Conservation (phyloP, 1,140 invertebrate species). For the Lasioglossum baleicum region DNA sequence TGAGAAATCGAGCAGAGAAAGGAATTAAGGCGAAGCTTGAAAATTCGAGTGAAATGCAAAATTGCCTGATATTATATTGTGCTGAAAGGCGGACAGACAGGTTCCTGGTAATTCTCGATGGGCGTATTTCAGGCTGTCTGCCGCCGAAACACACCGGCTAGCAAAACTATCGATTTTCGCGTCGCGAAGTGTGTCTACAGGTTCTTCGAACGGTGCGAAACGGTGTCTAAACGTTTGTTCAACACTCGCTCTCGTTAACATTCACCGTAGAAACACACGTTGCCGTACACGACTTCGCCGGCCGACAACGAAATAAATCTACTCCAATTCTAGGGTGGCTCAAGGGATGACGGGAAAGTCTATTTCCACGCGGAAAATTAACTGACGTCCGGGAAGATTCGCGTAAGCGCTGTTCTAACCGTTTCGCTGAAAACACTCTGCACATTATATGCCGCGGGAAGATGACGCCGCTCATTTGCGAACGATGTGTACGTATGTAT, state of each 20-base stretch:
- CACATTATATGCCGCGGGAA: not conserved
- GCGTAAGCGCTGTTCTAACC: not conserved
- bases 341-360: not conserved
- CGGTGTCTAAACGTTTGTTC: too few relatives aligned
- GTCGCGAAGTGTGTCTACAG: too few relatives aligned
- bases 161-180: too few relatives aligned
- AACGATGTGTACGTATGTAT: not conserved
- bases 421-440: not conserved
- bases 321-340: not conserved
- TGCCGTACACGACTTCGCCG: too few relatives aligned
- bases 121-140: too few relatives aligned
- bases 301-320: not conserved
- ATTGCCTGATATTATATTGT: too few relatives aligned
- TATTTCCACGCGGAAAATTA: conserved; percentile 17
- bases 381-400: not conserved
- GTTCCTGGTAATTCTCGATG: too few relatives aligned
- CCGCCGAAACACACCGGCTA: too few relatives aligned
- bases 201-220: too few relatives aligned
- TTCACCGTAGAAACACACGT: not conserved
- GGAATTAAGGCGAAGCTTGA: not conserved
- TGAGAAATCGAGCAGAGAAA: not conserved
- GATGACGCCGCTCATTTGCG: conserved; percentile 1
- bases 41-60: too few relatives aligned
- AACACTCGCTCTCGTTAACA: not conserved
- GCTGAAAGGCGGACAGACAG: too few relatives aligned